Conservation (phyloP, 1,140 invertebrate genomes). For the Drosophila nikananu region DNA sequence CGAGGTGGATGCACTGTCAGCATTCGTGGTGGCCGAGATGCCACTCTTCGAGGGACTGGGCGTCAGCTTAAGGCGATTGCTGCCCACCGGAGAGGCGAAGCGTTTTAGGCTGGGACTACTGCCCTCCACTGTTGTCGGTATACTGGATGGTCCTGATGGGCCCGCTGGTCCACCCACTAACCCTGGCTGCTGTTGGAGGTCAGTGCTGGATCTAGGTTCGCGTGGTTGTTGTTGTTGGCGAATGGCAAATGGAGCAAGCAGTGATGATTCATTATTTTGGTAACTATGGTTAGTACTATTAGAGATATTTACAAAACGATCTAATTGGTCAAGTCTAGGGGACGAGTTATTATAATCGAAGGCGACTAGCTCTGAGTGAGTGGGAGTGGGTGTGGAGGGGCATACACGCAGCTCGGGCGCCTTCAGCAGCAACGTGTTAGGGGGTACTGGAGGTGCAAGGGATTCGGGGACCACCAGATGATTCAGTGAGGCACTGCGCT, state of each 20-base stretch:
- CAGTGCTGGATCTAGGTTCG: constrained; percentile 65
- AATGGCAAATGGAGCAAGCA: constrained; percentile 83
- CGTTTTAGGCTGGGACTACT: constrained; percentile 58
- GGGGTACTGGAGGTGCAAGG: constrained; percentile 1
- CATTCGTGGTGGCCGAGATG: constrained; percentile 62
- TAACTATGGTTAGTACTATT: constrained; percentile 84
- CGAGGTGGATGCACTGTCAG: constrained; percentile 75
- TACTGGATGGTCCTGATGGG: constrained; percentile 29
- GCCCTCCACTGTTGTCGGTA: constrained; percentile 57
- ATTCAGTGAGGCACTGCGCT: constrained; percentile 46
- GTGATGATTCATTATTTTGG: constrained; percentile 81
- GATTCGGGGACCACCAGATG: constrained; percentile 26
- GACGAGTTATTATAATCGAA: constrained; percentile 34
- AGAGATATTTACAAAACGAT: constrained; percentile 78
- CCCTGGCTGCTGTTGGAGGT: constrained; percentile 56
- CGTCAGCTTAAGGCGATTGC: constrained; percentile 68
- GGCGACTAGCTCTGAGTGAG: constrained; percentile 61
- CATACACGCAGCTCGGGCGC: constrained; percentile 71
- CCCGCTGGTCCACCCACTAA: neutral
- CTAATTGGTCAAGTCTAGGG: constrained; percentile 48
- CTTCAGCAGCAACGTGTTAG: constrained; percentile 42
- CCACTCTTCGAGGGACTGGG: constrained; percentile 80
- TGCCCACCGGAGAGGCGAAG: constrained; percentile 61
- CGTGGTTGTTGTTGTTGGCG: constrained; percentile 54
- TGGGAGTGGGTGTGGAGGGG: constrained; percentile 80